phyloP scores from a whole-genome alignment of 1,140 invertebrate genomes.

The Littorina saxatilis region DNA sequence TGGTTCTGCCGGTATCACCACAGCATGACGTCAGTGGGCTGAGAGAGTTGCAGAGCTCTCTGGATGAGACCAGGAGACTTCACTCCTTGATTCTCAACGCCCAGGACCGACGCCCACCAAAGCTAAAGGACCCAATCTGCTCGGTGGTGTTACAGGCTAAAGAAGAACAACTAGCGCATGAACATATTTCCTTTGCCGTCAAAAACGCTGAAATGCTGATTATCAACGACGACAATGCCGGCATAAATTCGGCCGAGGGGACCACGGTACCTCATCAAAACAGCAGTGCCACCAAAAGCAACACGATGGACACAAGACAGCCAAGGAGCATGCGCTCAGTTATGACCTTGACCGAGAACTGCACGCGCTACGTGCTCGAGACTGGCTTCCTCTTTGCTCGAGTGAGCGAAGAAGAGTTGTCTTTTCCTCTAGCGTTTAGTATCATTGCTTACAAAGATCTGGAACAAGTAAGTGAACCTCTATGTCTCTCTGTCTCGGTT shows the following conservation, averaged over 20 bases:
- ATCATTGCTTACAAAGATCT: constrained; percentile 49
- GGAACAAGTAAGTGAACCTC: constrained; percentile 50
- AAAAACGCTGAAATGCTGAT: background rate
- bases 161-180: too few species aligned
- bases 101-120: background rate
- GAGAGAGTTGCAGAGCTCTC: background rate
- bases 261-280: too few species aligned
- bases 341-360: constrained; percentile 21
- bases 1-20: too few species aligned
- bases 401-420: constrained; percentile 41
- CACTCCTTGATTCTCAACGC: background rate
- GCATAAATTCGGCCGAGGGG: too few species aligned
- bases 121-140: background rate
- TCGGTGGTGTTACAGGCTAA: background rate
- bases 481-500: too few species aligned
- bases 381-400: constrained; percentile 16
- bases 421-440: constrained; percentile 57
- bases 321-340: background rate
- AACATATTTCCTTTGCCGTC: background rate
- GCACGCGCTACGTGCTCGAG: constrained; percentile 21
- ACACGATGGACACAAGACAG: background rate
- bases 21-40: too few species aligned
- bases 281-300: background rate
- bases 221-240: too few species aligned
- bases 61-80: background rate